Evolutionary conservation across 2,888 invertebrate genomes (phyloP), one percentile per base, ranked within the genome.

Genomic region (Pseudococcus jackbeardsleyi): DNA sequence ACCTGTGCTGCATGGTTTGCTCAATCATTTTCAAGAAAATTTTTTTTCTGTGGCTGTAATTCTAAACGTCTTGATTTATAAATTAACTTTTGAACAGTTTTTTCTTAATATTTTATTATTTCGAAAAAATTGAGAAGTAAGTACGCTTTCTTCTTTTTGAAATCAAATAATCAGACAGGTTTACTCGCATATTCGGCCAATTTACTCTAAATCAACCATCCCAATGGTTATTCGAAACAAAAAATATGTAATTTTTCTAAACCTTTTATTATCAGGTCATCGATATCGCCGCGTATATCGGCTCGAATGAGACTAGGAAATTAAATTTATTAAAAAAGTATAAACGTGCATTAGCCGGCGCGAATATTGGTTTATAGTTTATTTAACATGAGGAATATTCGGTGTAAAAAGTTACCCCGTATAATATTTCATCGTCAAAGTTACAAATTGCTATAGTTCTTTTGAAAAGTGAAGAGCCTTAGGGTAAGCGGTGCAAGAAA

Each of bases 391-490:
- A 79, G 79, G 17, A 79, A 79, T 79, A 79, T 79, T 79, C 79
- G 33, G 79, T 46, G 39, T 79, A 79, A 79, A 79, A 79, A 79
- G 42, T 79, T 46, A 42, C 42, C 79, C 79, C 42, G 79, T 79
- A 79, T 79, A 79, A 79, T 79, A 79, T 79, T 79, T 79, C 79
- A 79, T 79, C 79, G 79, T 79, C 79, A 79, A 79, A 79, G 79
- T 79, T 79, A 79, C 79, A 79, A 79, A 79, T 79, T 79, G 79
- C 42, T 79, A 79, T 79, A 79, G 79, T 79, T 42, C 79, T 79
- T 79, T 79, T 39, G 79, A 79, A 79, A 79, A 79, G 79, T 79
- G 79, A 79, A 79, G 79, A 79, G 79, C 79, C 79, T 79, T 79
- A 79, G 79, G 79, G 79, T 79, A 79, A 79, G 79, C 79, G 79